Evolutionary conservation across 2,797 vertebrate genomes (phyloP), one percentile per base, ranked within the genome.

Genomic region (Betta splendens): DNA sequence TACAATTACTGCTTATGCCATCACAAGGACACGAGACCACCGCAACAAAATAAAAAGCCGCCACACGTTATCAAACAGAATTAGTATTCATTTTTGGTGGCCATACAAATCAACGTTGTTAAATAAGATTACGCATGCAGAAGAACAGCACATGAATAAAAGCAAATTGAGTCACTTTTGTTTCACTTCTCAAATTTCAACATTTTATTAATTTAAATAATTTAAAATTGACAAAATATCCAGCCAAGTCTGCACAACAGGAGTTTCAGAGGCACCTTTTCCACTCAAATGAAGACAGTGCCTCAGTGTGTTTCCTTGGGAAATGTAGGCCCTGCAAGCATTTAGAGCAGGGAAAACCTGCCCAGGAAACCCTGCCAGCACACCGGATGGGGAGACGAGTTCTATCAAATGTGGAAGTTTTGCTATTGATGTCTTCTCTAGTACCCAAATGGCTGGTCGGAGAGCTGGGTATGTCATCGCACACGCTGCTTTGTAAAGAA

Each of bases 171-270:
- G 28, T 44, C 5, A 8, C 53, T 47, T 57, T 44, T 12, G 47
- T 56, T 80, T 80, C 66, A 85, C 80, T 85, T 85, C 69, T 80
- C 49, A 70, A 83, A 72, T 84, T 83, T 89, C 86, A 83, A 86
- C 38, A 77, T 89, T 90, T 91, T 91, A 89, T 93, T 92, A 85
- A 91, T 88, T 92, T 89, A 92, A 92, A 93, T 93, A 92, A 92
- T 87, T 91, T 91, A 91, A 82, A 88, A 89, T 82, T 78, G 85
- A 90, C 88, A 91, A 89, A 89, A 85, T 83, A 83, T 83, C 81
- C 78, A 76, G 74, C 85, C 70, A 71, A 72, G 73, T 83, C 74
- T 78, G 73, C 75, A 86, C 75, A 73, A 81, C 83, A 77, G 63
- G 72, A 81, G 75, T 79, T 85, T 85, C 78, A 75, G 66, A 77